These are phyloP conservation scores for Chlamydotis undulata DNA, from an alignment of 2,113 vertebrate genomes.

Conservation along the genomic window DNA sequence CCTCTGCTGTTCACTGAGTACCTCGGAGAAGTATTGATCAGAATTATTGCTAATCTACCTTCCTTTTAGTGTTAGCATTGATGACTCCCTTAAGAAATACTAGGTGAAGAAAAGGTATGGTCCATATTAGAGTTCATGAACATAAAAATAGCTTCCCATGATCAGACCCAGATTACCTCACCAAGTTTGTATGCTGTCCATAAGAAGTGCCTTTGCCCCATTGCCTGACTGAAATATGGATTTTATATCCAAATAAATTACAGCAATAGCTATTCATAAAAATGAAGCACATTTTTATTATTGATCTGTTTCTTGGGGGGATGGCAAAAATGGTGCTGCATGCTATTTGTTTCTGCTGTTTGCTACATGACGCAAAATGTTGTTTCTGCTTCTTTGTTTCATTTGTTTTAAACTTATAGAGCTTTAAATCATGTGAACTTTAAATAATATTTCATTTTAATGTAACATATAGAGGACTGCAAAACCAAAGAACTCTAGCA, in stretches of 20 bases:
- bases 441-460: background rate
- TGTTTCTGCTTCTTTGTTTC: background rate
- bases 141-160: background rate
- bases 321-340: background rate
- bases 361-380: background rate
- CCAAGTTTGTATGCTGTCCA: background rate
- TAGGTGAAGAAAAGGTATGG: background rate
- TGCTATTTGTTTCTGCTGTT: background rate
- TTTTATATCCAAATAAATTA: constrained; percentile 33
- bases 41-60: background rate
- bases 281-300: constrained; percentile 27
- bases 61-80: background rate
- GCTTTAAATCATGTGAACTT: background rate
- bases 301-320: constrained; percentile 17
- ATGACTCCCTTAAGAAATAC: background rate
- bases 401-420: background rate
- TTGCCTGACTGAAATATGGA: background rate
- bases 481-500: background rate
- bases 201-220: background rate
- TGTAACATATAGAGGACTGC: background rate
- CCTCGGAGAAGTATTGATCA: background rate
- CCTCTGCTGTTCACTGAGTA: background rate
- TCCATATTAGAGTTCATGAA: background rate
- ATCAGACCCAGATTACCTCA: background rate
- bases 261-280: background rate